These are phyloP conservation scores for Ctenoplectra terminalis DNA, from an alignment of 1,140 invertebrate genomes.

Conservation along the genomic window DNA sequence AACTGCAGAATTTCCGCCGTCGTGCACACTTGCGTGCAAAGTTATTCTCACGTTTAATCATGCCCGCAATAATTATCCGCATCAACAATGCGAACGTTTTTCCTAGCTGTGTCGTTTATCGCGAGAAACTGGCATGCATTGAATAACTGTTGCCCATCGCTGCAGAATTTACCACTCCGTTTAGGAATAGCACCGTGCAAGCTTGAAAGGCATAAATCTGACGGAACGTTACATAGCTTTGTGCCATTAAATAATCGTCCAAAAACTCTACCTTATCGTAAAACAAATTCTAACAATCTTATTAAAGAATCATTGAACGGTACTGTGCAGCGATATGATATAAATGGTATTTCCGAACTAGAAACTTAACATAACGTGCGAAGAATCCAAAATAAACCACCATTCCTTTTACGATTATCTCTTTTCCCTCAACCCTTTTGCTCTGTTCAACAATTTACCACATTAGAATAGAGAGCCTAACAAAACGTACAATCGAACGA, in stretches of 20 bases:
- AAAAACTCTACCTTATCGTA: neutral
- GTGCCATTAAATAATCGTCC: neutral
- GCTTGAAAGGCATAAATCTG: neutral
- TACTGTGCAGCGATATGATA: too few relatives aligned
- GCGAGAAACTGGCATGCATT: neutral
- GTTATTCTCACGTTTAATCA: slow-evolving; percentile 47
- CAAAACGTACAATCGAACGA: neutral
- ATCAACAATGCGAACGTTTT: slow-evolving; percentile 48
- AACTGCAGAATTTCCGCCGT: slow-evolving; percentile 41
- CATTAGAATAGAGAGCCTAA: neutral
- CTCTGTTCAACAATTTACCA: neutral
- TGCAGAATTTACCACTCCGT: neutral
- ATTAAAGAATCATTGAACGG: too few relatives aligned
- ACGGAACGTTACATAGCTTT: neutral
- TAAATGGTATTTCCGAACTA: too few relatives aligned
- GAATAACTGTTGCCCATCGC: neutral
- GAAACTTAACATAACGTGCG: too few relatives aligned
- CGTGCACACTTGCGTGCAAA: slow-evolving; percentile 42
- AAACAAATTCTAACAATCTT: neutral
- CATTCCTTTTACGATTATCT: too few relatives aligned
- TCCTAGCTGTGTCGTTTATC: slow-evolving; percentile 39
- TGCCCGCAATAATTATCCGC: slow-evolving; percentile 35
- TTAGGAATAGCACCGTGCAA: neutral
- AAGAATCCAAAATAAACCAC: neutral
- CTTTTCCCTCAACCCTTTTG: too few relatives aligned